Evolutionary conservation across 1,140 invertebrate species (phyloP).

Genomic region (Calephelis virginiensis): DNA sequence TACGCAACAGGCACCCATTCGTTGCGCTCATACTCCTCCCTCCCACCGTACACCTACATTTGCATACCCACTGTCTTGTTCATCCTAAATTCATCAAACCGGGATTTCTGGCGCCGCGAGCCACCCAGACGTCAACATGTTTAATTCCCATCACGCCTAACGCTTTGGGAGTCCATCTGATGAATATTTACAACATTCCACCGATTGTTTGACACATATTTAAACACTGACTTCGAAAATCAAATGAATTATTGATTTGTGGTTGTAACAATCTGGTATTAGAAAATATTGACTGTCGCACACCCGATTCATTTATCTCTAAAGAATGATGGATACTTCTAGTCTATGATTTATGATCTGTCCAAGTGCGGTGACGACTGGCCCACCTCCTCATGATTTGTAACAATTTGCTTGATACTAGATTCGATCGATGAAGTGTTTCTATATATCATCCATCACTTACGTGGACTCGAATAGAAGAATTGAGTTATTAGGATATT

Average conservation of each 20-base stretch:
- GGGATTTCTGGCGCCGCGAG: conserved; percentile 59
- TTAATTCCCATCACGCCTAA: conserved; percentile 73
- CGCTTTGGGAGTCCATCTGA: conserved; percentile 71
- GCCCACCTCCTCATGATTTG: conserved; percentile 75
- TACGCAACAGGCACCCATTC: conserved; percentile 67
- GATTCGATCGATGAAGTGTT: conserved; percentile 72
- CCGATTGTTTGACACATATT: conserved; percentile 74
- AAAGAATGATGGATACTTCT: conserved; percentile 74
- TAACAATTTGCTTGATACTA: conserved; percentile 77
- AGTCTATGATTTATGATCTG: conserved; percentile 70
- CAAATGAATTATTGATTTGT: conserved; percentile 30
- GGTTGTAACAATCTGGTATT: conserved; percentile 12
- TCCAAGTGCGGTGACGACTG: conserved; percentile 70
- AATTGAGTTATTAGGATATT: conserved; percentile 42
- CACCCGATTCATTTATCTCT: conserved; percentile 72
- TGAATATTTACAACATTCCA: conserved; percentile 75
- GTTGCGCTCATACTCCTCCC: conserved; percentile 66
- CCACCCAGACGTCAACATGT: conserved; percentile 59
- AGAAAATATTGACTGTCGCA: conserved; percentile 75
- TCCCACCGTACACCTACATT: conserved; percentile 71
- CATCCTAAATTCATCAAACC: conserved; percentile 67
- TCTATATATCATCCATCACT: conserved; percentile 71
- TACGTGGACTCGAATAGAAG: conserved; percentile 63
- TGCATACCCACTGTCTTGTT: conserved; percentile 65
- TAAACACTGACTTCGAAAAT: conserved; percentile 57